These are phyloP conservation scores for Drosophila gunungcola DNA, from an alignment of 1,140 invertebrate species.

Conservation along the genomic window DNA sequence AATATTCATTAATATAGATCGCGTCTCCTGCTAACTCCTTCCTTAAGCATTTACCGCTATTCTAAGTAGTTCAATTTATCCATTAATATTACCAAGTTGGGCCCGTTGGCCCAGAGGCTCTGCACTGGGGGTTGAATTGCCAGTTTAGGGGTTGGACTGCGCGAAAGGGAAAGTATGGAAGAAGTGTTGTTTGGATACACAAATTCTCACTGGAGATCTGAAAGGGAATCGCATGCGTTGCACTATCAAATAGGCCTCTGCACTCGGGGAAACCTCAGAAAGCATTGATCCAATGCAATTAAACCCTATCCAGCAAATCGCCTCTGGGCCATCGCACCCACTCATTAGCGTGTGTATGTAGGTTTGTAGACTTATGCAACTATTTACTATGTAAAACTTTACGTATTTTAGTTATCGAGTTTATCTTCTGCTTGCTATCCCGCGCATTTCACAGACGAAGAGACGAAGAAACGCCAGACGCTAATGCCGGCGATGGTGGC, in stretches of 20 bases:
- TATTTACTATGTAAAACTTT: constrained; percentile 84
- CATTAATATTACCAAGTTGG: constrained; percentile 39
- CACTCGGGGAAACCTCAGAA: constrained; percentile 17
- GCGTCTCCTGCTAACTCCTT: constrained; percentile 43
- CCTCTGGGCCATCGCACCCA: constrained; percentile 26
- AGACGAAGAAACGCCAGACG: constrained; percentile 67
- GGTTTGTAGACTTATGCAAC: constrained; percentile 71
- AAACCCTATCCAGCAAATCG: constrained; percentile 9
- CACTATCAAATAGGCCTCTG: constrained; percentile 55
- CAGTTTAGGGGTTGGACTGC: constrained; percentile 29
- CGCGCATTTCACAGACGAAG: constrained; percentile 41
- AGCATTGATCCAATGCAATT: constrained; percentile 16
- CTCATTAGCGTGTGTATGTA: constrained; percentile 37
- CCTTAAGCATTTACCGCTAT: constrained; percentile 69
- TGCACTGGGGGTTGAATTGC: constrained; percentile 27
- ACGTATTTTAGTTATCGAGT: constrained; percentile 84
- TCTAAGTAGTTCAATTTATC: constrained; percentile 66
- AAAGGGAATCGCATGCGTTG: constrained; percentile 12
- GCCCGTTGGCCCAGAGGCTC: constrained; percentile 26
- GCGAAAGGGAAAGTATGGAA: constrained; percentile 3
- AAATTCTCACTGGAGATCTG: constrained; percentile 22
- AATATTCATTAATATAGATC: constrained; percentile 45
- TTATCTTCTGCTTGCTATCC: constrained; percentile 62
- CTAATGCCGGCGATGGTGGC: constrained; percentile 37
- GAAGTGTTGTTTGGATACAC: constrained; percentile 19